phyloP scores from a whole-genome alignment of 2,797 vertebrate genomes.

The Gastrophryne carolinensis region DNA sequence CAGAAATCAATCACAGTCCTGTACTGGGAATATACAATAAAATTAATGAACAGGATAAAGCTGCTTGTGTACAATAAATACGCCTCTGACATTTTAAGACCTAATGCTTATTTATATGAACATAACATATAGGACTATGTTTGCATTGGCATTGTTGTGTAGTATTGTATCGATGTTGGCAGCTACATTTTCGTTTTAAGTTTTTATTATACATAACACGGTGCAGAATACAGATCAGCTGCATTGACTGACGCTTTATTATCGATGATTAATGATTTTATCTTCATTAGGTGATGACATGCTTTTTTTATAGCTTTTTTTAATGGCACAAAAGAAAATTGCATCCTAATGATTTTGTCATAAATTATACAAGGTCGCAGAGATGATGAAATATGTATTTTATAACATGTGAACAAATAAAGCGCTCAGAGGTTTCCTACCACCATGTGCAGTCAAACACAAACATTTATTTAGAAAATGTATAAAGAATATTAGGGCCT shows the following conservation, averaged over 20 bases:
- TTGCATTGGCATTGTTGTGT: background rate
- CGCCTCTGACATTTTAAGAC: background rate
- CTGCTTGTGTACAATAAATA: background rate
- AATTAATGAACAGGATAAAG: slow-evolving; percentile 29
- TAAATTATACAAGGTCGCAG: too few species aligned
- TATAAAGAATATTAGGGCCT: too few species aligned
- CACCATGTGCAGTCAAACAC: too few species aligned
- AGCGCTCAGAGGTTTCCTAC: too few species aligned
- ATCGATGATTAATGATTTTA: background rate
- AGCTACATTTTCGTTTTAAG: background rate
- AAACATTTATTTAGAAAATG: too few species aligned
- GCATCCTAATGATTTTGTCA: background rate
- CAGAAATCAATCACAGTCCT: slow-evolving; percentile 5
- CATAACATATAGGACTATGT: background rate
- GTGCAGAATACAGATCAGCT: background rate
- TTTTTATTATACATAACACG: background rate
- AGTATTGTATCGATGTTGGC: background rate
- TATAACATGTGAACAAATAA: too few species aligned
- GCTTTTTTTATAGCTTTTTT: background rate
- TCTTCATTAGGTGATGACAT: background rate
- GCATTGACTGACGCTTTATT: background rate
- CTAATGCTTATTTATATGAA: background rate
- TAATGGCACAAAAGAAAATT: background rate
- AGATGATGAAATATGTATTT: too few species aligned
- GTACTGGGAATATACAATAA: background rate